Conservation (phyloP, 2,113 vertebrate species). For the Oenanthe melanoleuca region DNA sequence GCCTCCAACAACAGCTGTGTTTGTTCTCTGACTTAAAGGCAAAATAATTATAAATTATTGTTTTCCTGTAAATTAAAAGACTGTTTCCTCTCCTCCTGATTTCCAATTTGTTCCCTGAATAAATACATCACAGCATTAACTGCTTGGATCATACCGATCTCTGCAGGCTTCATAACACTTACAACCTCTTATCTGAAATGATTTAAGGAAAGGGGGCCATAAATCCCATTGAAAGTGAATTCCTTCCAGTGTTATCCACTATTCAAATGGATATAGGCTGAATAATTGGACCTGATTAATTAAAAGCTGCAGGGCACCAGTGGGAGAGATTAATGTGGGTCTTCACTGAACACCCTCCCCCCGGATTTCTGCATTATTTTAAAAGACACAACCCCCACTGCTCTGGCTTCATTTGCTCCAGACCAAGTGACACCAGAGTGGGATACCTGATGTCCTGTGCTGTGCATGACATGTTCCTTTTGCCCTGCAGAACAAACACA, state of each 20-base stretch:
- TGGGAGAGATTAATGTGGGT: not conserved
- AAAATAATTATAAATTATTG: conserved; percentile 71
- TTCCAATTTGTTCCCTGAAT: conserved; percentile 59
- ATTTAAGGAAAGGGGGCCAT: conserved; percentile 30
- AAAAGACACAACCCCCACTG: not conserved
- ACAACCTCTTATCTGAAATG: conserved; percentile 61
- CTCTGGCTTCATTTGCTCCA: not conserved
- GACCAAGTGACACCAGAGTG: not conserved
- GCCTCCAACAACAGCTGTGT: conserved; percentile 73
- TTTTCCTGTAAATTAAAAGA: conserved; percentile 72
- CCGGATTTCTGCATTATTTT: not conserved
- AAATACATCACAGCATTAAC: conserved; percentile 41
- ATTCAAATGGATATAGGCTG: conserved; percentile 60
- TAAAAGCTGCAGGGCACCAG: conserved; percentile 16
- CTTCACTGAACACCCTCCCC: not conserved
- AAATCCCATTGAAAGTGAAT: conserved; percentile 55
- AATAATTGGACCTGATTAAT: conserved; percentile 47
- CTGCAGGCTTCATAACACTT: conserved; percentile 46
- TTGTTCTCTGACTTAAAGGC: conserved; percentile 73
- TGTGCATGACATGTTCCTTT: not conserved
- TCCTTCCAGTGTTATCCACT: conserved; percentile 66
- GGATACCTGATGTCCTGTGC: not conserved
- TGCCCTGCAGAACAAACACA: not conserved
- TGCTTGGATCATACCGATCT: conserved; percentile 23
- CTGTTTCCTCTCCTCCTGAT: conserved; percentile 30